Conservation (phyloP, 2,888 invertebrate species). For the Leptura quadrifasciata region DNA sequence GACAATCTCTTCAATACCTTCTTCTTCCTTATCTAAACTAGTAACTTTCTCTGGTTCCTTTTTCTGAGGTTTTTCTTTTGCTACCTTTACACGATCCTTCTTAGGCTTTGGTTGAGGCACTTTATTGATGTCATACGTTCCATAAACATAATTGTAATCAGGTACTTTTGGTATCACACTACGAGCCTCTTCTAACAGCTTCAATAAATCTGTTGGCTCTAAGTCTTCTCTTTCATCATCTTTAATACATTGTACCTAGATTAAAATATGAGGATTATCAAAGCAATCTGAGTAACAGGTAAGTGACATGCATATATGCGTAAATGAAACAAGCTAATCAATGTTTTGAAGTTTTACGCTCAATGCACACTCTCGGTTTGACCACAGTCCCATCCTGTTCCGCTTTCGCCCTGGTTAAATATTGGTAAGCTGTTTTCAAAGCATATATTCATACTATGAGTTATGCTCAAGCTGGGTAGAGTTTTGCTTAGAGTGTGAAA, state of each 20-base stretch:
- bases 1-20: conserved; percentile 77
- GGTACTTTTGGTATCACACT: conserved; percentile 69
- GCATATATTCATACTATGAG: no score
- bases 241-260: conserved; percentile 56
- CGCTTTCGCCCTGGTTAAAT: conserved; percentile 46
- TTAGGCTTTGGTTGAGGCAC: conserved; percentile 67
- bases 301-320: no score
- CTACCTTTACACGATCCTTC: conserved; percentile 67
- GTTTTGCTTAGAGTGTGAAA: no score
- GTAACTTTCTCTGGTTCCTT: conserved; percentile 76
- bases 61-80: conserved; percentile 67
- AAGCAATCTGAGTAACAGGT: not conserved
- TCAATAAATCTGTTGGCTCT: conserved; percentile 71
- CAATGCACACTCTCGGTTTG: no score
- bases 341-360: no score
- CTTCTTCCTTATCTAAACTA: conserved; percentile 75
- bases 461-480: no score
- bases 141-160: conserved; percentile 71
- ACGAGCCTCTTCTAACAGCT: conserved; percentile 64
- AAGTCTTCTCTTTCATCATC: conserved; percentile 65
- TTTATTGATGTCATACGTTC: conserved; percentile 72
- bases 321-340: no score
- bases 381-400: not conserved
- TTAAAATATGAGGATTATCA: conserved; percentile 15
- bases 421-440: no score